A percentile compares a stretch with the other conserved stretches of the same genome.
Evolutionary conservation across 2,113 vertebrate genomes (phyloP).

Genomic region (Lycaon pictus): DNA sequence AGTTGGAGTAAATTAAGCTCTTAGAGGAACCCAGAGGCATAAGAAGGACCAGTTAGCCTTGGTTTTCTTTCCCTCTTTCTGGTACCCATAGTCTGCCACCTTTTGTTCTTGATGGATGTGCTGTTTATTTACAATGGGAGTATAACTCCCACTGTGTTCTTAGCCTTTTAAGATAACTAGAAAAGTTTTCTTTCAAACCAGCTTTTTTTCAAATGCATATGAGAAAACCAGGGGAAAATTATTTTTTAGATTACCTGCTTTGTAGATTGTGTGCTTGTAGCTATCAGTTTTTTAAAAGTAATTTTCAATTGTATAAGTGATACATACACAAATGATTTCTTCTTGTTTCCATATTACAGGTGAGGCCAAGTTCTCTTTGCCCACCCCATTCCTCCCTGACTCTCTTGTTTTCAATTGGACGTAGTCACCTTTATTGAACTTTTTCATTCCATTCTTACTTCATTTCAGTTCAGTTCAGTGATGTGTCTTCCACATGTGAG

Average conservation of each 20-base stretch:
- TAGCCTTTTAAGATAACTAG: background rate
- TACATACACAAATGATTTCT: background rate
- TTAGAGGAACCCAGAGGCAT: background rate
- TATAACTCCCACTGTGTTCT: background rate
- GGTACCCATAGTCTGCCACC: background rate
- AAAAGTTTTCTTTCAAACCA: conserved; percentile 48
- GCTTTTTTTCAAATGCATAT: background rate
- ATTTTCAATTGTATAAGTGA: background rate
- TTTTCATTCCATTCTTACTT: conserved; percentile 27
- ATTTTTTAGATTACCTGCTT: background rate
- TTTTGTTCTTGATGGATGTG: background rate
- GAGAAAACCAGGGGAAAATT: background rate
- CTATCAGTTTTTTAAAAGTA: background rate
- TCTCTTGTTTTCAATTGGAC: background rate
- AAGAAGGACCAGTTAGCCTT: background rate
- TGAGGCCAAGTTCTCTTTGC: background rate
- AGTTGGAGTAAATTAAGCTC: background rate
- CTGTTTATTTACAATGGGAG: background rate
- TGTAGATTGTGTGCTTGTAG: background rate
- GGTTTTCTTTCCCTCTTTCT: background rate
- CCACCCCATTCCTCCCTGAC: background rate
- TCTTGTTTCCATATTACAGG: background rate
- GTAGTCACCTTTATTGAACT: background rate
- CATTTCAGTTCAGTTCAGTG: background rate
- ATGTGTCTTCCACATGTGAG: background rate